Percentiles rank a stretch among this genome's conserved stretches.
These are phyloP conservation scores for Drosophila equinoxialis DNA, from an alignment of 1,140 invertebrate species.

Conservation along the genomic window DNA sequence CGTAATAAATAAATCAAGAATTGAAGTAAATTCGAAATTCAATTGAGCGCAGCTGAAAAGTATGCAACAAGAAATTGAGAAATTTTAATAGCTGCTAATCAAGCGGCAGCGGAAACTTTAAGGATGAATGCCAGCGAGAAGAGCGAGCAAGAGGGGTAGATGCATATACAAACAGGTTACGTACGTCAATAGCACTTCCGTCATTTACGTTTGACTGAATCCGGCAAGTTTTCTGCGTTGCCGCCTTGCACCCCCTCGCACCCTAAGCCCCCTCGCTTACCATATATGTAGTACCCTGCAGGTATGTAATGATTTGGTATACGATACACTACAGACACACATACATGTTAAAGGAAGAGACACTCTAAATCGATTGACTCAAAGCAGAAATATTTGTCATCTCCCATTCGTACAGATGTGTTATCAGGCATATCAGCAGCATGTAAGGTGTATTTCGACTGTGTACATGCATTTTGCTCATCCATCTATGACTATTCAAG, in stretches of 20 bases:
- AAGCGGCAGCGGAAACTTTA: slow-evolving; percentile 27
- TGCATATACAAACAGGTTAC: slow-evolving; percentile 31
- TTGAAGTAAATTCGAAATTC: background rate
- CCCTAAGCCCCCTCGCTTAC: background rate
- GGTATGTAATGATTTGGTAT: background rate
- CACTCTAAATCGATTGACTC: too few relatives aligned
- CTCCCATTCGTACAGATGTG: too few relatives aligned
- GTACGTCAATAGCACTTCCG: slow-evolving; percentile 54
- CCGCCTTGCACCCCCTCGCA: background rate
- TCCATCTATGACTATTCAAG: too few relatives aligned
- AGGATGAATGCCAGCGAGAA: slow-evolving; percentile 3
- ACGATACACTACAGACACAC: background rate
- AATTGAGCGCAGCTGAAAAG: slow-evolving; percentile 30
- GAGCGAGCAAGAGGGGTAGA: background rate
- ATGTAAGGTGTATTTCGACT: too few relatives aligned
- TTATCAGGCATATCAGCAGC: too few relatives aligned
- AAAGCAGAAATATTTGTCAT: too few relatives aligned
- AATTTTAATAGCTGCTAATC: slow-evolving; percentile 39
- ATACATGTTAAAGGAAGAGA: too few relatives aligned
- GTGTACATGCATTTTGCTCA: too few relatives aligned
- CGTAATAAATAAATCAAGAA: background rate
- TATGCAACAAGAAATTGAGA: slow-evolving; percentile 42
- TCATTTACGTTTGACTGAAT: slow-evolving; percentile 35
- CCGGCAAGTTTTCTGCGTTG: background rate
- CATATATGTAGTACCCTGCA: background rate